A percentile compares a stretch with the other conserved stretches of the same genome.
Conservation (phyloP, 2,113 vertebrate species). For the Anolis carolinensis region DNA sequence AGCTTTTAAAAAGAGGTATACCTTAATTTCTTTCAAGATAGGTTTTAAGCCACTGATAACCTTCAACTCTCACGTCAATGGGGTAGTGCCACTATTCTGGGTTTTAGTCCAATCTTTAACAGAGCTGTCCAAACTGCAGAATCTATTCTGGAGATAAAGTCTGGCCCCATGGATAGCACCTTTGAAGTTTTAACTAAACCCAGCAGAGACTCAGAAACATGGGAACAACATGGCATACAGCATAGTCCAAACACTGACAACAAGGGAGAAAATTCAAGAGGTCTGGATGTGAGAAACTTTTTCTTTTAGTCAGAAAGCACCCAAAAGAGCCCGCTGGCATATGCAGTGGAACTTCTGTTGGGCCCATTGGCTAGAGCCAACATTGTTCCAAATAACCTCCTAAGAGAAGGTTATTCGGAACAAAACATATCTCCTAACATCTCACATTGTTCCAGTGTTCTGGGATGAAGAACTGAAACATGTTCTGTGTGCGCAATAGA, state of each 20-base stretch:
- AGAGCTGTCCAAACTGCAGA: too few species aligned
- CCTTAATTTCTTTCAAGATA: too few species aligned
- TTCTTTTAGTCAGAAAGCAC: not conserved
- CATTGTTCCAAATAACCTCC: not conserved
- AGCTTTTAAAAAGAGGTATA: too few species aligned
- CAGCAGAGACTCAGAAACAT: too few species aligned
- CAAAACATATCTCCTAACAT: not conserved
- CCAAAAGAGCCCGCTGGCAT: not conserved
- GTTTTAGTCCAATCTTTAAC: too few species aligned
- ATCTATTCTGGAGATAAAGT: too few species aligned
- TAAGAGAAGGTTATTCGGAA: not conserved
- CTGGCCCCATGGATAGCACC: too few species aligned
- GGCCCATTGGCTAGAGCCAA: not conserved
- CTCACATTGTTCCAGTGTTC: not conserved
- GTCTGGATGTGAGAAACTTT: not conserved
- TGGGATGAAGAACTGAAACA: accelerated
- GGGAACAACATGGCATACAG: too few species aligned
- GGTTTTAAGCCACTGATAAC: too few species aligned
- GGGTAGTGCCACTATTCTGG: too few species aligned
- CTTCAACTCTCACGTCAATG: too few species aligned
- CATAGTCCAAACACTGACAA: not conserved
- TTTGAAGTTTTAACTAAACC: too few species aligned
- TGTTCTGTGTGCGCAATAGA: accelerated
- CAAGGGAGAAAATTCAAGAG: not conserved
- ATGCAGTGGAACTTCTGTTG: not conserved